Base-by-base conservation (phyloP, 2,888 invertebrate species). In the Eupeodes latifasciatus region DNA sequence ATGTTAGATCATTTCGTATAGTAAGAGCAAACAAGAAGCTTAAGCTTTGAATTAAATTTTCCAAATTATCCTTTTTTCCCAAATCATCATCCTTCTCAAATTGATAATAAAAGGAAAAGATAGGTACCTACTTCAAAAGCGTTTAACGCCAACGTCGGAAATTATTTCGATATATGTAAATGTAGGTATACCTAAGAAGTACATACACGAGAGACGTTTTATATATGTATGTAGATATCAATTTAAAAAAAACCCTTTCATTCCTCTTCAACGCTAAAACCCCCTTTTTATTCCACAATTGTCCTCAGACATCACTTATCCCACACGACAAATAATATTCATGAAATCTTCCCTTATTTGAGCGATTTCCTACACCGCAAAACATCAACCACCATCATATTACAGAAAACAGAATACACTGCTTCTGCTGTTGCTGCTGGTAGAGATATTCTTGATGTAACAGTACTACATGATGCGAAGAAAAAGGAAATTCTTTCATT, bases 401-500 rank as follows among this genome's bases (percentile, higher is more conserved):
- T 27, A 27, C 27, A 27, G 27, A 27, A 27, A 27, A 27, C 27
- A 27, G 27, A 27, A 27, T 27, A 27, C 27, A 27, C 27, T 3
- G 27, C 27, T 27, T 2, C 27, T 19, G 7, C 44, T 40, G 2
- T 9, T 40, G 40, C 64, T 47, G 27, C 16, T 16, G 7, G 12
- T 11, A 11, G 12, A 27, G 5, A 12, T 9, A 19, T 11, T 44
- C 9, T 1, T 27, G 47, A 11, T 11, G 19, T 44, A 2, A 14
- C 51, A 57, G 67, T 47, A 67, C 53, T 59, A 62, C 12, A 53
- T 59, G 36, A 34, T 75, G 16, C 49, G 44, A 59, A 59, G 57
- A 72, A 72, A 81, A 76, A 81, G 85, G 81, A 81, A 85, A 81
- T 88, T 88, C 88, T 85, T 88, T 88, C 88, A 88, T 88, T 88